Evolutionary conservation across 1,140 invertebrate species (phyloP).

Genomic region (Pseudomyrmex cubaensis): DNA sequence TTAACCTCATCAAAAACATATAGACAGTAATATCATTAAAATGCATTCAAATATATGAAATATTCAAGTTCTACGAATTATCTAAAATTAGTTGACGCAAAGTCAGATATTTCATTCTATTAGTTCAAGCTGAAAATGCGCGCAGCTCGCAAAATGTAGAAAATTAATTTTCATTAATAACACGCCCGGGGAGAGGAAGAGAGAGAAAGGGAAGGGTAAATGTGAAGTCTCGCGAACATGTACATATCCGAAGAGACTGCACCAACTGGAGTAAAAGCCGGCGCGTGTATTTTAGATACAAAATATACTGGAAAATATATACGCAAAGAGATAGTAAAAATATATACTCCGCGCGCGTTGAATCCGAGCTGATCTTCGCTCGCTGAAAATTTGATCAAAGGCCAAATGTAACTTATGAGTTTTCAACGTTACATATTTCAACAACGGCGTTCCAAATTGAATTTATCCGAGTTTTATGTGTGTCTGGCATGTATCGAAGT

Average conservation of each 20-base stretch:
- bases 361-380: not conserved
- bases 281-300: not conserved
- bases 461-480: not conserved
- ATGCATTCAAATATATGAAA: constrained; percentile 29
- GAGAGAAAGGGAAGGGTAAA: too few relatives aligned
- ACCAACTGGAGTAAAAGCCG: not conserved
- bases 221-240: not conserved
- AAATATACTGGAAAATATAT: not conserved
- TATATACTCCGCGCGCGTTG: not conserved
- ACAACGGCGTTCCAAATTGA: not conserved
- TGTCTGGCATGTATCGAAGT: not conserved
- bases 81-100: constrained; percentile 38
- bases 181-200: not conserved
- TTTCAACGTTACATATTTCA: constrained; percentile 10
- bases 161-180: not conserved
- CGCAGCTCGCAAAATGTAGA: not conserved
- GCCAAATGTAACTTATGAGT: not conserved
- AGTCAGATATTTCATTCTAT: constrained; percentile 9
- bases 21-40: constrained; percentile 32
- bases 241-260: not conserved
- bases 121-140: not conserved
- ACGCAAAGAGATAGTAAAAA: constrained; percentile 10
- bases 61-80: constrained; percentile 29
- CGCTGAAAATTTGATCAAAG: constrained; percentile 38
- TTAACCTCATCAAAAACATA: constrained; percentile 28